phyloP scores from a whole-genome alignment of 2,888 invertebrate species.

The Pyrgus malvae region DNA sequence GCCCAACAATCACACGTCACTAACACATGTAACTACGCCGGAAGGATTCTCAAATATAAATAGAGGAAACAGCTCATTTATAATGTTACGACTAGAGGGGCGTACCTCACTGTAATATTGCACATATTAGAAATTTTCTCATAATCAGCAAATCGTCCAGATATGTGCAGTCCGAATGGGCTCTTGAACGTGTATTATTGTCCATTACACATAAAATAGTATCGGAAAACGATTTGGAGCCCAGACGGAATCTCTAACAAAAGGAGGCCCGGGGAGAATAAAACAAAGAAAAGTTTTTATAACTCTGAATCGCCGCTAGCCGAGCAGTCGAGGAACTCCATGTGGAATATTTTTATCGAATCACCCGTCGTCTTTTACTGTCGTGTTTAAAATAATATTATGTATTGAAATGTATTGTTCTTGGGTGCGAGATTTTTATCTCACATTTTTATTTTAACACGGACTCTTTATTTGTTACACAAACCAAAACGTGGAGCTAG shows the following conservation, averaged over 20 bases:
- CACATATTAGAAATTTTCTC: constrained; percentile 29
- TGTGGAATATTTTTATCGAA: constrained; percentile 27
- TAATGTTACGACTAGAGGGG: constrained; percentile 4
- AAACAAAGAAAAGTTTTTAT: constrained; percentile 75
- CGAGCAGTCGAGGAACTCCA: constrained; percentile 27
- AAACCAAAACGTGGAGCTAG: no score
- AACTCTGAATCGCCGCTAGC: constrained; percentile 55
- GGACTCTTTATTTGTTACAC: no score
- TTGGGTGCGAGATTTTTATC: not conserved
- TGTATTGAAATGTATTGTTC: constrained; percentile 10
- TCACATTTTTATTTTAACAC: not conserved
- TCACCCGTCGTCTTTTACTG: constrained; percentile 23
- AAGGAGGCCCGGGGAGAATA: constrained; percentile 46
- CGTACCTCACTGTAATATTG: not conserved
- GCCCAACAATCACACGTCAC: constrained; percentile 30
- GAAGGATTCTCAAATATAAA: constrained; percentile 26
- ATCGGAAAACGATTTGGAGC: constrained; percentile 74
- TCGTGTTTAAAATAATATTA: constrained; percentile 16
- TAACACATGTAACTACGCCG: constrained; percentile 25
- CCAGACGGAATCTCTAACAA: constrained; percentile 52
- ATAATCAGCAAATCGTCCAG: constrained; percentile 37
- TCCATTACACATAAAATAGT: constrained; percentile 70
- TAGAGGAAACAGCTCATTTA: constrained; percentile 26
- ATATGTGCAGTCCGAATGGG: constrained; percentile 40
- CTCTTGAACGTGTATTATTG: constrained; percentile 62